Base-by-base conservation (phyloP, 2,113 vertebrate genomes). In the Bos javanicus region DNA sequence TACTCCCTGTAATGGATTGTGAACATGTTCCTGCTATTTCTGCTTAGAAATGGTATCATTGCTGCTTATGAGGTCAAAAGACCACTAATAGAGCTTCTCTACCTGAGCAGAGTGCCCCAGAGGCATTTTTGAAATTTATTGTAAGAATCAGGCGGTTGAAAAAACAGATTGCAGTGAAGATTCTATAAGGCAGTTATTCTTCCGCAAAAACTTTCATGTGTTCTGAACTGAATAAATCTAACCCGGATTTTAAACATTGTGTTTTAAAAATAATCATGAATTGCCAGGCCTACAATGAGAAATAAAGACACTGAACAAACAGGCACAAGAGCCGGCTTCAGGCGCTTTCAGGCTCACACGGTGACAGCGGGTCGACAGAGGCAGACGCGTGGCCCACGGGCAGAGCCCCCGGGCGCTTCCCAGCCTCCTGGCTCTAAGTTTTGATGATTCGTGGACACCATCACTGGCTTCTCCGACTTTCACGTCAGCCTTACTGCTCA, bases 351-450 rank as follows among this genome's bases (percentile, higher is more conserved):
- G 48, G 26, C 2, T n/a, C 33, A 19, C 26, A 71, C 8, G 1
- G 1, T 0, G 10, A 2, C 52, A 36, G 0, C 25, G 23, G 6
- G 15, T 4, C 19, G 33, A 7, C 6, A 28, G 3, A 10, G 7
- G 23, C 5, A 2, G 67, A 52, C 6, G 8, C 3, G 0, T 0
- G 5, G 6, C 17, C n/a, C 48, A 15, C 4, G 7, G 19, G 28
- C 43, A 46, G 25, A 43, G 71, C n/a, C 3, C 6, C 8, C 57
- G 5, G 23, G 12, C 23, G 57, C 16, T 46, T n/a, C 19, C 78
- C 59, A 23, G 5, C 14, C 46, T 81, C 26, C 26, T 25, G n/a
- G 7, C 28, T 56, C 21, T 19, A 62, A 9, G 43, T 28, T 39
- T 19, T 43, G 5, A 54, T 83, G 91, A 28, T 39, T 64, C 25